Base-by-base conservation (phyloP, 2,113 vertebrate genomes). In the Tyrannus savana region DNA sequence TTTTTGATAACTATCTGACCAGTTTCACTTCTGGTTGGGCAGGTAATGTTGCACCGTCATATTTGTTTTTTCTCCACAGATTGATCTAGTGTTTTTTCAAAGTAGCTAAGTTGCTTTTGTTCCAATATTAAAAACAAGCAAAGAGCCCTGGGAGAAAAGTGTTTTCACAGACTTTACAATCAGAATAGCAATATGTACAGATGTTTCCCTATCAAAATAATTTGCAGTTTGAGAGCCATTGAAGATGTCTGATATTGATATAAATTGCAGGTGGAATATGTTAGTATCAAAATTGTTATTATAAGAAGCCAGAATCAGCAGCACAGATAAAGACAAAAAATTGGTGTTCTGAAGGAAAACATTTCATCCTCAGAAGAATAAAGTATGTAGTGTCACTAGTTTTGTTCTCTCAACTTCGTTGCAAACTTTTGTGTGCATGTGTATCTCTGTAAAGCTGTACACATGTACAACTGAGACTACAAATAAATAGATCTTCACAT, bases 151-250 rank as follows among this genome's bases (percentile, higher is more conserved):
- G 39, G 19, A 79, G 31, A 84, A 94, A 89, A 84, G 74, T 41
- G 3, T 56, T 84, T 72, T 55, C n/a, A 44, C 39, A 67, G 68
- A 25, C 24, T 83, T 77, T 87, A 33, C 31, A 78, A 35, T 84
- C 31, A 84, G 66, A 89, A 83, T 60, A 80, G 14, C 63, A 92
- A 78, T 87, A 73, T 47, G 44, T 91, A 79, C 58, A 91, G 74
- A 82, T 73, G 27, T 84, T 91, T 89, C 23, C 10, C 27, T 42
- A 85, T 69, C 66, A 66, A 76, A 82, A 92, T 72, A 6, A 89
- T 94, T 88, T 90, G 72, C 58, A 47, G 47, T 84, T 59, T 91
- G 68, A 94, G 78, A 93, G 79, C 62, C 64, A 79, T 46, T 78
- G 56, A 88, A 92, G 49, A 52, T 81, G 37, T 58, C 74, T 87